Evolutionary conservation across 35 echinoderm and acorn worm genomes (phyloP).

Genomic region (Lytechinus pictus): DNA sequence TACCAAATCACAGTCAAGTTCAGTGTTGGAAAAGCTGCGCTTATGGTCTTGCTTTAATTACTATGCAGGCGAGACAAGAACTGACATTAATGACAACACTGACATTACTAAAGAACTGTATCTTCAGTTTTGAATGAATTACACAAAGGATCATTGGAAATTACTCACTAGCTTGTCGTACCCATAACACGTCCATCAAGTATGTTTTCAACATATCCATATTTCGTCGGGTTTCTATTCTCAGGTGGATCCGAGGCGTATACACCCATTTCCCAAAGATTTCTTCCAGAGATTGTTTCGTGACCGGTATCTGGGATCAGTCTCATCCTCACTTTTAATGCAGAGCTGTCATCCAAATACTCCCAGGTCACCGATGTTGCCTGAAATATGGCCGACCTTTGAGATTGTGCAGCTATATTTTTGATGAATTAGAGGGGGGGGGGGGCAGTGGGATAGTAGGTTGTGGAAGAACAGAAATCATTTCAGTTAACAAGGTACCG

Average conservation of each 20-base stretch:
- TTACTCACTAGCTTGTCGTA: neutral
- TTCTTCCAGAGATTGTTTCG: slow-evolving; percentile 34
- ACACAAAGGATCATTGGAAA: too few species aligned
- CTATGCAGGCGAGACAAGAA: too few species aligned
- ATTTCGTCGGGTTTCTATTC: neutral
- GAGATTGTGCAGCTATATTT: neutral
- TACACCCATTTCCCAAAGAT: slow-evolving; percentile 52
- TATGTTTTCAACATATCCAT: neutral
- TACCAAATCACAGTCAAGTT: too few species aligned
- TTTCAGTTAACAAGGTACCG: neutral
- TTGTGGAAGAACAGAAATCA: neutral
- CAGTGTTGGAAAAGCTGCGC: too few species aligned
- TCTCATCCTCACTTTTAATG: slow-evolving; percentile 10
- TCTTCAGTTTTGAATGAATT: too few species aligned
- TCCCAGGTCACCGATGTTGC: neutral
- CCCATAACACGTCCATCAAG: neutral
- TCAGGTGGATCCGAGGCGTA: slow-evolving; percentile 38
- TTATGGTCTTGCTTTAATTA: too few species aligned
- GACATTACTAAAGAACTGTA: too few species aligned
- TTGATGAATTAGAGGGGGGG: neutral
- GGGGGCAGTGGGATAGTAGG: neutral
- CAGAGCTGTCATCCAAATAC: neutral
- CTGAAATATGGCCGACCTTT: neutral
- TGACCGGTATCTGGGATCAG: neutral
- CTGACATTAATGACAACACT: too few species aligned